A percentile compares a stretch with the other conserved stretches of the same genome.
Conservation (phyloP, 1,140 invertebrate genomes). For the Battus philenor region DNA sequence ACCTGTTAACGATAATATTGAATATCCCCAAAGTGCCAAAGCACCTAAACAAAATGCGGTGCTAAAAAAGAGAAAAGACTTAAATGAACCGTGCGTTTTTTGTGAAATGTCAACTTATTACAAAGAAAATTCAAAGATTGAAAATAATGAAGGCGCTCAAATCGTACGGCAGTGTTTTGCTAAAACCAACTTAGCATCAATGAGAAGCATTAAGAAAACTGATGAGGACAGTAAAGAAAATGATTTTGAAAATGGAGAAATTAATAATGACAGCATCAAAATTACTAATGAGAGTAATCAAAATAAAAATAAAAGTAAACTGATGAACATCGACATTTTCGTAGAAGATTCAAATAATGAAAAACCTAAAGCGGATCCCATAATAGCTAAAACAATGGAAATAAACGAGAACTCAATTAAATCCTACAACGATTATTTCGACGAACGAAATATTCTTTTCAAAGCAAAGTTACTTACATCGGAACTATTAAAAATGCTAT, state of each 20-base stretch:
- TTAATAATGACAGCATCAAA: neutral
- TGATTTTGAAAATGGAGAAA: neutral
- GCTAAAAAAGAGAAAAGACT: neutral
- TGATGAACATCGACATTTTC: too few relatives aligned
- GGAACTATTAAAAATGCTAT: constrained; percentile 33
- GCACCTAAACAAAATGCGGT: neutral
- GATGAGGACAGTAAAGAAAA: neutral
- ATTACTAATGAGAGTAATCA: neutral
- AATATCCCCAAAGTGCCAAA: too few relatives aligned
- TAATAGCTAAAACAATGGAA: constrained; percentile 1
- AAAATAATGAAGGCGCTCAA: neutral
- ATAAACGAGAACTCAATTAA: constrained; percentile 7
- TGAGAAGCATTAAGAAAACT: neutral
- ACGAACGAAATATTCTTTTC: constrained; percentile 27
- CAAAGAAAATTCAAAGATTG: too few relatives aligned
- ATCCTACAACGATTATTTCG: constrained; percentile 20
- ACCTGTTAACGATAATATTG: too few relatives aligned
- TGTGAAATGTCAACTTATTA: constrained; percentile 4
- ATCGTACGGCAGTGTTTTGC: constrained; percentile 4
- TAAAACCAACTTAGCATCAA: constrained; percentile 1
- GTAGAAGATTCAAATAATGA: too few relatives aligned
- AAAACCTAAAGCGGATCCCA: too few relatives aligned
- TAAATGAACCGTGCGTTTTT: neutral
- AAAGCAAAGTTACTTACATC: constrained; percentile 36
- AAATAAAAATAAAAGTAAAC: too few relatives aligned